Evolutionary conservation across 2,888 invertebrate genomes (phyloP), one percentile per base, ranked within the genome.

Genomic region (Hesperia comma): DNA sequence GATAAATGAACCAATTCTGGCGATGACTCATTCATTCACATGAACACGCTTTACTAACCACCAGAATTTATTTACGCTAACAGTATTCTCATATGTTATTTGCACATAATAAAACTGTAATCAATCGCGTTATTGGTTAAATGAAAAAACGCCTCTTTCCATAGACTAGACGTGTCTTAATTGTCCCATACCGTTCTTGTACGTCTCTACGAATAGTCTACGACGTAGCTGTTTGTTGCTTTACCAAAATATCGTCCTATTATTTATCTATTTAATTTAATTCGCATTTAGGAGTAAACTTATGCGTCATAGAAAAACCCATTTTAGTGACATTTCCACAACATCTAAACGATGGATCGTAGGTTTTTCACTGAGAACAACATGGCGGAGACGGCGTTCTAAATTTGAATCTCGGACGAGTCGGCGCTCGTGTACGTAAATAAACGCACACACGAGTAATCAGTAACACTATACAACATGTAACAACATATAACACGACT

Each of bases 351-450:
- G 83, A 86, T 86, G 84, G 87, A 84, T 89, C 83, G 87, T 90
- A 88, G 89, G 86, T 90, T 92, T 92, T 91, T 88, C 91, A 88
- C 88, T 77, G 85, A 88, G 86, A 90, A 86, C 92, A 92, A 92
- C 92, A 92, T 92, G 92, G 92, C 92, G 92, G 91, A 87, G 91
- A 88, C 88, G 89, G 87, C 82, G 89, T 90, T 92, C 92, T 92
- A 92, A 89, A 87, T 92, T 92, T 91, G 92, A 90, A 92, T 90
- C 92, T 91, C 92, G 92, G 92, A 89, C 92, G 92, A 91, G 92
- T 92, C 91, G 92, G 91, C 90, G 92, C 92, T 91, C 89, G 90
- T 88, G 90, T 90, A 92, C 92, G 91, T 92, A 92, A 92, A 92
- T 92, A 92, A 92, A 92, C 92, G 88, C 92, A 92, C 92, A 92